These are phyloP conservation scores for Amphiura filiformis DNA, from an alignment of 35 echinoderm and acorn worm genomes.

Conservation along the genomic window DNA sequence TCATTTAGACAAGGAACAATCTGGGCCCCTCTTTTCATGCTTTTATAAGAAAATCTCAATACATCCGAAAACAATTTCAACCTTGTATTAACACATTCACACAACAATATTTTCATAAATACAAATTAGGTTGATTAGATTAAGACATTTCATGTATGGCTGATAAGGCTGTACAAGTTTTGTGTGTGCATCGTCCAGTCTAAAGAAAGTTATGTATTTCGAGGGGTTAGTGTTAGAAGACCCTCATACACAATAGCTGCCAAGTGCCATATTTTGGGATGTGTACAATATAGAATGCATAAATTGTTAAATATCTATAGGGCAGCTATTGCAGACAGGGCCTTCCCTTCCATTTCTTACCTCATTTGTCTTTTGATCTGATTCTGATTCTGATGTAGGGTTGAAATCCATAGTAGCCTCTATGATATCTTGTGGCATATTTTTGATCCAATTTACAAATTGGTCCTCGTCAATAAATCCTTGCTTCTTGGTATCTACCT, in stretches of 20 bases:
- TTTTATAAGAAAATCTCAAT: too few species aligned
- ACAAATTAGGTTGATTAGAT: background rate
- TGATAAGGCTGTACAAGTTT: background rate
- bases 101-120: background rate
- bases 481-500: background rate
- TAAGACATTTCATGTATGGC: background rate
- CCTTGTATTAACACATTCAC: too few species aligned
- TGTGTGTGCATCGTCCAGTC: background rate
- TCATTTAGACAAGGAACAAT: too few species aligned
- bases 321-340: too few species aligned
- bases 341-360: background rate
- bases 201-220: background rate
- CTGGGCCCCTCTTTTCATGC: too few species aligned
- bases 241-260: background rate
- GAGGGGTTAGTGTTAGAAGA: background rate
- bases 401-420: background rate
- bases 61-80: too few species aligned
- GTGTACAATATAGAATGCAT: too few species aligned
- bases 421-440: background rate
- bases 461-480: background rate
- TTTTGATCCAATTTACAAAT: background rate
- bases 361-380: too few species aligned
- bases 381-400: too few species aligned
- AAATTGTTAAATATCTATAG: too few species aligned
- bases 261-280: too few species aligned